Percentiles rank a stretch among this genome's conserved stretches.
These are phyloP conservation scores for Pseudochirops corinnae DNA, from an alignment of 2,797 vertebrate species.

Conservation along the genomic window DNA sequence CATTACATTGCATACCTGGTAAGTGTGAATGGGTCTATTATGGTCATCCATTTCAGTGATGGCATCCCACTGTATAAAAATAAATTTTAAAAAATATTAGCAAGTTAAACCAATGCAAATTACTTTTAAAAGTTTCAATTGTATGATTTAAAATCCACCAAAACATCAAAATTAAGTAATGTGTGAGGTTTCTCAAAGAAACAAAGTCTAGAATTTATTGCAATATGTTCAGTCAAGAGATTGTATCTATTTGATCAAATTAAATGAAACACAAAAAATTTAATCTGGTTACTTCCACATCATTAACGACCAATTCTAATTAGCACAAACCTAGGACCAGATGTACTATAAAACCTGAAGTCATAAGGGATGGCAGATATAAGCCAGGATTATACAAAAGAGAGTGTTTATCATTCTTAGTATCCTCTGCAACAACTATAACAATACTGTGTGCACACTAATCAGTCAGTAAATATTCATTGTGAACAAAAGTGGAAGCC, in stretches of 20 bases:
- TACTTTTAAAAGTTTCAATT: not conserved
- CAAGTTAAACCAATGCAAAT: constrained; percentile 32
- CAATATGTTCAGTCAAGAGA: not conserved
- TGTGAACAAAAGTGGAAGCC: not conserved
- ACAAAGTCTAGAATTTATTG: not conserved
- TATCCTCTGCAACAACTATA: not conserved
- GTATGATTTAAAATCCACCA: not conserved
- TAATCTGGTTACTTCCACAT: not conserved
- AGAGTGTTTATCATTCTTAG: not conserved
- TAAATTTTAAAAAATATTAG: not conserved
- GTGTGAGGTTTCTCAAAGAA: not conserved
- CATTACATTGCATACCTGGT: constrained; percentile 98
- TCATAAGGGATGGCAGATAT: not conserved
- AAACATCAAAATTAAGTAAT: constrained; percentile 12
- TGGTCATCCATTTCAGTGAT: constrained; percentile 98
- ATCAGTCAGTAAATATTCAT: not conserved
- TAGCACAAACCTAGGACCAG: not conserved
- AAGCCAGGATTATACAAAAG: not conserved
- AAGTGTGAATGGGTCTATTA: constrained; percentile 96
- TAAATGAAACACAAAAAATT: not conserved
- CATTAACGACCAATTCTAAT: not conserved
- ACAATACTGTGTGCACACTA: not conserved
- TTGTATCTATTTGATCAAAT: not conserved
- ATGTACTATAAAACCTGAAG: not conserved
- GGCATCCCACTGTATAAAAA: constrained; percentile 92